Evolutionary conservation across 1,140 invertebrate genomes (phyloP), one percentile per base, ranked within the genome.

Genomic region (Leptoteleia sp.): DNA sequence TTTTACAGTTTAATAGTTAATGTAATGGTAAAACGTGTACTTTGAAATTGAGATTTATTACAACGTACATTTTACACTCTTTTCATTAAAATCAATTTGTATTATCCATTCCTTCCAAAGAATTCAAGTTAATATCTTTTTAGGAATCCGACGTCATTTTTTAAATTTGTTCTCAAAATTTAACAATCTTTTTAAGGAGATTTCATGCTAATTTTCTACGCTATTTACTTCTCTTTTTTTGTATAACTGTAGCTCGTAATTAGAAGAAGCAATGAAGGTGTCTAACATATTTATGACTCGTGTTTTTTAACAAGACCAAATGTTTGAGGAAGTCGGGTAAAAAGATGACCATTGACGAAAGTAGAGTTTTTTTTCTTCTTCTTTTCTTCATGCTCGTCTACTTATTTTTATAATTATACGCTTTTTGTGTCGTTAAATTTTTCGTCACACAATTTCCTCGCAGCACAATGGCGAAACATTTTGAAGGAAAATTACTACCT

Each of bases 291-390:
- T 65, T 75, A 75, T 50, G 71, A 27, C 71, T 38, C 48, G 48
- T 72, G 50, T 73, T 75, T 75, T 75, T 75, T 75, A 75, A 65
- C 35, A 29, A 59, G 42, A 59, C 71, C 43, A 27, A 42, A 65
- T 75, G 61, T 75, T 75, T 75, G 27, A 75, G 52, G 59, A 65
- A 65, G 52, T 75, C 35, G n/a, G 71, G 50, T 59, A 75, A 75
- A 64, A 54, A 64, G 12, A 17, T 43, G 12, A n/a, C 55, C 40
- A 22, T 33, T 45, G 45, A 13, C 13, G 15, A 62, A 72, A 72
- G 15, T 40, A 13, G 31, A 37, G 19, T 42, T n/a, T n/a, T n/a
- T n/a, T n/a, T n/a, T n/a, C n/a, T n/a, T n/a, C n/a, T 45, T 29
- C 11, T 48, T 47, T 54, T 50, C 15, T 15, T 72, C 11, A 4